Conservation (phyloP, 2,113 vertebrate genomes). For the Galeopterus variegatus region DNA sequence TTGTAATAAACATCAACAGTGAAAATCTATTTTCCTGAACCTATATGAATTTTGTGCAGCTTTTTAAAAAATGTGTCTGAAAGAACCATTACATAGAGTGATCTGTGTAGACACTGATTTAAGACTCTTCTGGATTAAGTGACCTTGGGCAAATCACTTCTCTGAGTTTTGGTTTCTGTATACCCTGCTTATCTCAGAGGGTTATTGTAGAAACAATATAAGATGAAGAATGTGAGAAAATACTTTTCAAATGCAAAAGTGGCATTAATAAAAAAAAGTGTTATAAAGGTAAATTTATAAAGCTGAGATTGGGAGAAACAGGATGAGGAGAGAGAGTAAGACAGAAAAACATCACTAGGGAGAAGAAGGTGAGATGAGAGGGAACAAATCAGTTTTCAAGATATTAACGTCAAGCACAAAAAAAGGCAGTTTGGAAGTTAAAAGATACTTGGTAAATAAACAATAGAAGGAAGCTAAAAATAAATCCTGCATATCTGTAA, state of each 20-base stretch:
- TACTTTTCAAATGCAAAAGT: neutral
- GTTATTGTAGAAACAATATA: neutral
- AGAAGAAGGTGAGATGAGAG: neutral
- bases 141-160: neutral
- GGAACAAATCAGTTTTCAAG: neutral
- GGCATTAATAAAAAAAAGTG: neutral
- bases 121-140: neutral
- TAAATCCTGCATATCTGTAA: neutral
- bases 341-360: neutral
- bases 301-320: neutral
- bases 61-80: neutral
- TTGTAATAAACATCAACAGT: neutral
- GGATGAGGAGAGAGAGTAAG: neutral
- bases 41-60: neutral
- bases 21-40: slow-evolving; percentile 16
- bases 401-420: neutral
- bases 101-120: neutral
- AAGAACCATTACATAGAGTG: neutral
- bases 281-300: neutral
- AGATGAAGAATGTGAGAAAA: neutral
- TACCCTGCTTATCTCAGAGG: neutral
- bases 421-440: neutral
- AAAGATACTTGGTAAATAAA: neutral
- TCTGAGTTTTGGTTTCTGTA: neutral
- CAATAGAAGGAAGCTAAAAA: neutral